These are phyloP conservation scores for Cryptocephalus primarius DNA, from an alignment of 2,888 invertebrate genomes.

Conservation along the genomic window DNA sequence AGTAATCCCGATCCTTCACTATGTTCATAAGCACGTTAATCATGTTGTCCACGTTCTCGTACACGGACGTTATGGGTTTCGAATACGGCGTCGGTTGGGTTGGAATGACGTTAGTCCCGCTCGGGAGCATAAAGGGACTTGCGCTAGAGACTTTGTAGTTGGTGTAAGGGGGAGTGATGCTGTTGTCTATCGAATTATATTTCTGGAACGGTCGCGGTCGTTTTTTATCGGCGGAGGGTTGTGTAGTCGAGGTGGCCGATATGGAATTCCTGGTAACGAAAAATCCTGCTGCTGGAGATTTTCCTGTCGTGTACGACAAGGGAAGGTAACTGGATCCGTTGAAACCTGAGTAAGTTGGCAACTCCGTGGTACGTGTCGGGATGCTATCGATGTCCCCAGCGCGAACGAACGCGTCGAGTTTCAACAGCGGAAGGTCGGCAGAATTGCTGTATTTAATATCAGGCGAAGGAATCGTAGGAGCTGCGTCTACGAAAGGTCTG, in stretches of 20 bases:
- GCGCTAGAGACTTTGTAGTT: slow-evolving; percentile 29
- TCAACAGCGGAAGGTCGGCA: background rate
- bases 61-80: slow-evolving; percentile 39
- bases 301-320: no score
- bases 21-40: slow-evolving; percentile 55
- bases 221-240: no score
- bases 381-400: slow-evolving; percentile 1
- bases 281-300: slow-evolving; percentile 6
- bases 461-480: no score
- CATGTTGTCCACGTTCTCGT: slow-evolving; percentile 59
- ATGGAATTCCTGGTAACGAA: slow-evolving; percentile 7
- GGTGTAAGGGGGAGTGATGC: slow-evolving; percentile 9
- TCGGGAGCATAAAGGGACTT: slow-evolving; percentile 26
- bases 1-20: slow-evolving; percentile 42
- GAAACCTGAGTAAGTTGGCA: no score
- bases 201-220: slow-evolving; percentile 21
- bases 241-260: no score
- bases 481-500: no score
- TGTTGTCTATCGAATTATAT: slow-evolving; percentile 1
- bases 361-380: background rate
- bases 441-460: background rate
- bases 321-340: no score
- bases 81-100: slow-evolving; percentile 22
- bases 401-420: background rate
- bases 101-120: slow-evolving; percentile 4